Evolutionary conservation across 2,797 vertebrate species (phyloP).

Genomic region (Hypotaenidia philippensis): DNA sequence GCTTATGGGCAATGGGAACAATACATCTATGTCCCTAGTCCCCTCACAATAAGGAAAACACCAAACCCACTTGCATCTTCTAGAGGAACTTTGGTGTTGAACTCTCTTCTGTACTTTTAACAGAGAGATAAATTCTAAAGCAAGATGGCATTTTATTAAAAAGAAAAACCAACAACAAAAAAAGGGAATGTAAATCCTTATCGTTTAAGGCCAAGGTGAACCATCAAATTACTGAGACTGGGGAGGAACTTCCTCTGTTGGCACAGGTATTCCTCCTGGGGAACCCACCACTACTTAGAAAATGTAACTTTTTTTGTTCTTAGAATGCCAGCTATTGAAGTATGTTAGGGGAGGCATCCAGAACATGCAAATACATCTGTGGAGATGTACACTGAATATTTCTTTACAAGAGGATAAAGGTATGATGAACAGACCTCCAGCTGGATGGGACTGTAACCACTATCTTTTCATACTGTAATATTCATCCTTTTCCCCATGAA

Average conservation of each 20-base stretch:
- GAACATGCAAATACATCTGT: background rate
- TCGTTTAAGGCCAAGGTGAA: background rate
- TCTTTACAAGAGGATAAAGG: background rate
- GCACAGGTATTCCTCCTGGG: background rate
- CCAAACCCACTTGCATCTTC: background rate
- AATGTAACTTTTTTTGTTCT: background rate
- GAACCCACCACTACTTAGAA: background rate
- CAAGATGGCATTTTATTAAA: rapidly evolving
- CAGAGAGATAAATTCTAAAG: background rate
- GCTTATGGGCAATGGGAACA: background rate
- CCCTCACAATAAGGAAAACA: background rate
- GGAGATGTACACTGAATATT: background rate
- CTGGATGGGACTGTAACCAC: background rate
- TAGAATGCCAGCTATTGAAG: background rate
- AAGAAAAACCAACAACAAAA: background rate
- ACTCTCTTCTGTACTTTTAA: background rate
- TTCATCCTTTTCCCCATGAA: background rate
- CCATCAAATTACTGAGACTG: background rate
- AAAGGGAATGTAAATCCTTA: background rate
- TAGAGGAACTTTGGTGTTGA: background rate
- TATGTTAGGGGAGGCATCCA: background rate
- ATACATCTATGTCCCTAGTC: background rate
- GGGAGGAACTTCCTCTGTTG: background rate
- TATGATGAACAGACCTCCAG: background rate
- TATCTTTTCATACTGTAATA: background rate